Conservation (phyloP, 92 coral and sea anemone genomes). For the Epizoanthus stellaris region DNA sequence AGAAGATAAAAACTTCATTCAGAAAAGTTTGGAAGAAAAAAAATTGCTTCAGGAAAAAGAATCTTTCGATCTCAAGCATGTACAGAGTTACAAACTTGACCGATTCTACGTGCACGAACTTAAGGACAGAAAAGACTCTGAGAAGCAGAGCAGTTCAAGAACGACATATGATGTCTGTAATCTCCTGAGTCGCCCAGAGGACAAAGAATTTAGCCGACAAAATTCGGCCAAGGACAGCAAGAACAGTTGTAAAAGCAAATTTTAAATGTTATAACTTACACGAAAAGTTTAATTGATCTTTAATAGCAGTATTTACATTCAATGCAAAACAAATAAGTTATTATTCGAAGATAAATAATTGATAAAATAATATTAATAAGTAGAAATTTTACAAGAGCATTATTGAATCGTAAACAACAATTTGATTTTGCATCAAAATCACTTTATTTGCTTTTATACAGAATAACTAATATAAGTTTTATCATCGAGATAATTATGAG, state of each 20-base stretch:
- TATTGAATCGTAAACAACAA: no score
- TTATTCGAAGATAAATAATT: no score
- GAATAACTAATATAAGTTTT: neutral
- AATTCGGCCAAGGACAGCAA: neutral
- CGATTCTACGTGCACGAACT: neutral
- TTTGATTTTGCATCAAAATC: no score
- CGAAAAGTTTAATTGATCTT: neutral
- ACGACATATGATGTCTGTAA: slow-evolving; percentile 23
- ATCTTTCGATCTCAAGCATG: slow-evolving; percentile 20
- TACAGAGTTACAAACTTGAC: slow-evolving; percentile 30
- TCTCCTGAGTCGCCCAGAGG: slow-evolving; percentile 25
- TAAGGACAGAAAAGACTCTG: slow-evolving; percentile 1
- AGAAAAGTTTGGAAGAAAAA: slow-evolving; percentile 12
- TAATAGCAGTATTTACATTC: neutral
- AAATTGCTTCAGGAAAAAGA: neutral
- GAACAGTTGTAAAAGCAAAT: neutral
- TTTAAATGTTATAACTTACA: neutral
- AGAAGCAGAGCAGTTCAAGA: neutral
- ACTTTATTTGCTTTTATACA: neutral
- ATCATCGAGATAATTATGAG: slow-evolving; percentile 5
- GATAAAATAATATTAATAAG: no score
- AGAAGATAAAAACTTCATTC: slow-evolving; percentile 20
- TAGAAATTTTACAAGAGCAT: no score
- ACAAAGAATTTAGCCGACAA: slow-evolving; percentile 10
- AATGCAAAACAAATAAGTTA: neutral